Base-by-base conservation (phyloP, 2,888 invertebrate species). In the Venusia cambrica region DNA sequence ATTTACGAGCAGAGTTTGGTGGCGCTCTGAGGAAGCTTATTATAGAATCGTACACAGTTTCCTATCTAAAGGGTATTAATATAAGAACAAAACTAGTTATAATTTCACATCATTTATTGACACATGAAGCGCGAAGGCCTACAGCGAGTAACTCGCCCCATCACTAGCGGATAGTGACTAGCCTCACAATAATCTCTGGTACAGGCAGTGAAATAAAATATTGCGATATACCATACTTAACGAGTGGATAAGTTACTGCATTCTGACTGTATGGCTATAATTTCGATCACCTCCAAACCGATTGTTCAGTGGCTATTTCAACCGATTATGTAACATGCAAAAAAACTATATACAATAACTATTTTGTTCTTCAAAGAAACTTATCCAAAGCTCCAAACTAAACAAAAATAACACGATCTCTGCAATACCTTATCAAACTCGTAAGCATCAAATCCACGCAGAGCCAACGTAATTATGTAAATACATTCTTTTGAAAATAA, bases 51-150 rank as follows among this genome's bases (percentile, higher is more conserved):
- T n/a, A n/a, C n/a, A n/a, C n/a, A n/a, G n/a, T n/a, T n/a, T n/a
- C n/a, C n/a, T n/a, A n/a, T n/a, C n/a, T 17, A 17, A 17, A n/a
- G 6, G 1, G 8, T 7, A 19, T 3, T 13, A 12, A 14, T n/a
- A n/a, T n/a, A n/a, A n/a, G 1, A 51, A 51, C 37, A 31, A 45
- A 59, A 51, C 48, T 22, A 26, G 28, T 42, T 3, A 3, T 32
- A 43, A 59, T 77, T 77, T 63, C 73, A 79, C 70, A 73, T 77
- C 54, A 35, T 83, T 83, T 84, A 83, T 75, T 81, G 80, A 83
- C 79, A 81, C 79, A 76, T 73, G 71, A 83, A 84, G 81, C 81
- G 66, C 74, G 59, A 70, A 69, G 66, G 61, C 60, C 77, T 74
- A 78, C 71, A 62, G 61, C 67, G 58, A 67, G 62, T 65, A 62